These are phyloP conservation scores for Sebastes baramenuke DNA, from an alignment of 2,797 vertebrate genomes.

Conservation along the genomic window DNA sequence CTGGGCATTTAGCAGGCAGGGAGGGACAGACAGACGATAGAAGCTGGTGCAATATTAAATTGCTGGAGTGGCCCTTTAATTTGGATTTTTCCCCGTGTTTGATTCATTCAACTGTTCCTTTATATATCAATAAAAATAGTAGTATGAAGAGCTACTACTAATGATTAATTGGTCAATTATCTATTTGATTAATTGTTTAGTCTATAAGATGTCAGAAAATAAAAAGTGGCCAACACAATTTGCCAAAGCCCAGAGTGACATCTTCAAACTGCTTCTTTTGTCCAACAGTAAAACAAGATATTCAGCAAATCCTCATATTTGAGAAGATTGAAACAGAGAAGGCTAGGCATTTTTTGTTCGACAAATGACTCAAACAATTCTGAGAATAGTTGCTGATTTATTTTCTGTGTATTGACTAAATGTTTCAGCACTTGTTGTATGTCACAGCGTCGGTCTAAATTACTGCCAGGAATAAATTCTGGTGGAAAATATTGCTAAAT, in stretches of 20 bases:
- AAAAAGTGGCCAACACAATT: too few species aligned
- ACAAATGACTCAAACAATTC: not conserved
- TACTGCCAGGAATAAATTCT: not conserved
- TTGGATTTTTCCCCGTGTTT: too few species aligned
- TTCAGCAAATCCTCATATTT: not conserved
- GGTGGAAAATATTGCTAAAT: not conserved
- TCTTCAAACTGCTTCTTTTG: not conserved
- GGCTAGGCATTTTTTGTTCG: not conserved
- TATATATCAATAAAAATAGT: too few species aligned
- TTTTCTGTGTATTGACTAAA: not conserved
- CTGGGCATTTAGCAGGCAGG: not conserved
- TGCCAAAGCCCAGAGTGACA: too few species aligned
- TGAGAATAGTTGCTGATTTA: not conserved
- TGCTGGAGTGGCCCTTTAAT: too few species aligned
- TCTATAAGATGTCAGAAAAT: too few species aligned
- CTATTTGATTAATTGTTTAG: not conserved
- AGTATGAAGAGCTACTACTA: not conserved
- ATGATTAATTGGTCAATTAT: not conserved
- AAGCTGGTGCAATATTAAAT: not conserved
- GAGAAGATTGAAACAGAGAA: not conserved
- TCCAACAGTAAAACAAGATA: not conserved
- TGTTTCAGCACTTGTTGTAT: not conserved
- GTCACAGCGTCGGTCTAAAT: not conserved
- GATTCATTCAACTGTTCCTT: too few species aligned
- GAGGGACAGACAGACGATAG: not conserved